Base-by-base conservation (phyloP, 2,113 vertebrate species). In the Bufo gargarizans region DNA sequence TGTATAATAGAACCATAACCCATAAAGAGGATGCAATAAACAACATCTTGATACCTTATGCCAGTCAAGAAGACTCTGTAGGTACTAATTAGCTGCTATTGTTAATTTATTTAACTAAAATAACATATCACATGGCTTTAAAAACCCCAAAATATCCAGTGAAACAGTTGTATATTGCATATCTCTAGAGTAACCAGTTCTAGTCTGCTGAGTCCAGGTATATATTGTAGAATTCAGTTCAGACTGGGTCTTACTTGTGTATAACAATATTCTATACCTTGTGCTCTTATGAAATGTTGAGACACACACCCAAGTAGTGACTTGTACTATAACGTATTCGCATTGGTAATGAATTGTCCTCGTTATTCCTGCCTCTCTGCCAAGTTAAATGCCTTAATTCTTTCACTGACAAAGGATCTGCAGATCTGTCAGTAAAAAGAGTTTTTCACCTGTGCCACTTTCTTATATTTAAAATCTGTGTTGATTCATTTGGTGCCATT, bases 341-440 rank as follows among this genome's bases (percentile, higher is more conserved):
- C 19, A 20, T 63, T 4, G 33, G 6, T 82, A 45, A 49, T n/a
- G 4, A 45, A 45, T 19, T n/a, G 45, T 67, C 81, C 45, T 53
- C 9, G 49, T 55, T 69, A 53, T 71, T 84, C 6, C 50, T 72
- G 65, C 63, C 49, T 84, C 69, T 58, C 49, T 74, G 45, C 53
- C 53, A 22, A 9, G 4, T 45, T 13, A 56, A 84, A 74, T 85
- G 84, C 69, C 69, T 85, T 85, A 76, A 85, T n/a, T 71, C 55
- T 13, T 76, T 58, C 11, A 43, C 14, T 45, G 67, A 47, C 49
- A 10, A 17, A 67, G 47, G 6, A 20, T 10, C 45, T 65, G 43
- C 17, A 20, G 59, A 79, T 65, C 43, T 33, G 63, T 55, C 82
- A 53, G 13, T 55, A 12, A 43, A 71, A 84, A 63, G 59, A 33